Percentiles rank a stretch among this genome's conserved stretches.
These are phyloP conservation scores for Thamnophis sirtalis DNA, from an alignment of 2,113 vertebrate species.

Conservation along the genomic window DNA sequence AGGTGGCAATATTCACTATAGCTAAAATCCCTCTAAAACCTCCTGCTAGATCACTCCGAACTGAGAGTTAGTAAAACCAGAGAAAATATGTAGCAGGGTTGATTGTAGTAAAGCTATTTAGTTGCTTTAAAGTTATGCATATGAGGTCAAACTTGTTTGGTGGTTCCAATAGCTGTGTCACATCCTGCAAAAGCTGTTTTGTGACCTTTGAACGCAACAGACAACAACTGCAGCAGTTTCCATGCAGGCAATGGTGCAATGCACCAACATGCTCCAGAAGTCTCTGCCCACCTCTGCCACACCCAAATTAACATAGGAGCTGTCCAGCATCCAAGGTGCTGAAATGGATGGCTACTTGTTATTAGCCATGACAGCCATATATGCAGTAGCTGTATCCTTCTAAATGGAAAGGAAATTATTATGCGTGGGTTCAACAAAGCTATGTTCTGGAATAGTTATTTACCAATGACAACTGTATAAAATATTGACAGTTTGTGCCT, in stretches of 20 bases:
- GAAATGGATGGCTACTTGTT: neutral
- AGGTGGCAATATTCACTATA: neutral
- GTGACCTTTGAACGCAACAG: neutral
- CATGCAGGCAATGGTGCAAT: neutral
- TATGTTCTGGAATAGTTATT: neutral
- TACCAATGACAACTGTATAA: neutral
- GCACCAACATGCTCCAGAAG: neutral
- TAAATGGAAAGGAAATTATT: neutral
- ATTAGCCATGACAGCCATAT: neutral
- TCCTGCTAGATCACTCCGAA: neutral
- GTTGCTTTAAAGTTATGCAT: neutral
- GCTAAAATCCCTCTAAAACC: neutral
- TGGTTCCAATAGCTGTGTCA: neutral
- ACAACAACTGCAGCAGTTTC: neutral
- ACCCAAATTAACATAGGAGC: neutral
- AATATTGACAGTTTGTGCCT: neutral
- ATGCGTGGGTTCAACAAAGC: neutral
- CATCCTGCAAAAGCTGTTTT: neutral
- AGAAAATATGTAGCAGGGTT: neutral
- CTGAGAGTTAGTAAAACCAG: neutral
- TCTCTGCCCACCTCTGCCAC: neutral
- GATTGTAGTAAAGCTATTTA: neutral
- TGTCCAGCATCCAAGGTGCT: neutral
- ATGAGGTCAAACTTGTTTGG: neutral
- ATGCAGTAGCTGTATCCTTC: neutral